phyloP scores from a whole-genome alignment of 37 sponge, comb jelly and placozoan genomes.

The Chondrilla cf. caribensis region DNA sequence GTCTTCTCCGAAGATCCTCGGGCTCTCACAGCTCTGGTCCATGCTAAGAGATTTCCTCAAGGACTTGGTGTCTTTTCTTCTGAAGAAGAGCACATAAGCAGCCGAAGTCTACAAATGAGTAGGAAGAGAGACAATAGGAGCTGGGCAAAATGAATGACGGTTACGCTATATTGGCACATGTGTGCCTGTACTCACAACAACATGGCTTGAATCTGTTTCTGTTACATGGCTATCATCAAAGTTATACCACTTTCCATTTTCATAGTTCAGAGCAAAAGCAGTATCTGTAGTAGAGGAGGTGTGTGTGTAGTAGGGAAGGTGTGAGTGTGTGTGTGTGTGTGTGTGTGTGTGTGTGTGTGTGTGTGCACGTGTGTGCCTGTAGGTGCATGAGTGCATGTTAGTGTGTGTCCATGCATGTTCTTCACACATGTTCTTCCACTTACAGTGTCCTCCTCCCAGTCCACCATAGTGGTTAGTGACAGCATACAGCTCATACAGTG shows the following conservation, averaged over 20 bases:
- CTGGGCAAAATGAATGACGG: not conserved
- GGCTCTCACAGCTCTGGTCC: not conserved
- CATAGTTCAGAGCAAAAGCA: slow-evolving; percentile 77
- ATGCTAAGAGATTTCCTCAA: not conserved
- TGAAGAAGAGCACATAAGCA: slow-evolving; percentile 82
- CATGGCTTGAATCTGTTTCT: slow-evolving; percentile 26
- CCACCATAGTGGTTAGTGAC: slow-evolving; percentile 97
- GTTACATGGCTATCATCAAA: slow-evolving; percentile 94
- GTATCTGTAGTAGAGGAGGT: slow-evolving; percentile 53
- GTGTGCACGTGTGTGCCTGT: no score
- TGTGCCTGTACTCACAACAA: slow-evolving; percentile 58
- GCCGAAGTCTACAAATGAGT: slow-evolving; percentile 66
- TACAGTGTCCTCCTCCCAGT: slow-evolving; percentile 97
- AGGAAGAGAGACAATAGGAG: not conserved
- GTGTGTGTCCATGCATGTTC: no score
- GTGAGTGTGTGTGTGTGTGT: no score
- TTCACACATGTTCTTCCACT: slow-evolving; percentile 17
- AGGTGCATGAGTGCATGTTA: no score
- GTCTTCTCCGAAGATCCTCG: not conserved
- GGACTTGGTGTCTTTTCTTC: slow-evolving; percentile 27
- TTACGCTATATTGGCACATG: no score
- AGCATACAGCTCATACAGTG: slow-evolving; percentile 85
- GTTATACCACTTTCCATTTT: slow-evolving; percentile 81
- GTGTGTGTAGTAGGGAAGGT: no score
- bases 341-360: no score